These are phyloP conservation scores for Acanthosepion esculentum DNA, from an alignment of 2,888 invertebrate species.

Conservation along the genomic window DNA sequence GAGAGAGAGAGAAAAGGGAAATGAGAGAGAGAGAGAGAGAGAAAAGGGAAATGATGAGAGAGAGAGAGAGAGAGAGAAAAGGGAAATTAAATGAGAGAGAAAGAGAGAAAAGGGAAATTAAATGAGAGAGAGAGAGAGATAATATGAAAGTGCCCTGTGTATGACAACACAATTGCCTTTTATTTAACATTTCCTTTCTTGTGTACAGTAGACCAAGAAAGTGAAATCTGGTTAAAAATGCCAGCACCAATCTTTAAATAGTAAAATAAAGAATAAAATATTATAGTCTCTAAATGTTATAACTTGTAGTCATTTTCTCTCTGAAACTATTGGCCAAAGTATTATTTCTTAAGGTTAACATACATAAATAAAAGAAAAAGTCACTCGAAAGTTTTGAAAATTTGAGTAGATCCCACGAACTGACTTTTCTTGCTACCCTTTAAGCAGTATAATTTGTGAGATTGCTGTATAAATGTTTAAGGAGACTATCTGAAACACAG, in stretches of 20 bases:
- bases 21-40: fast-evolving
- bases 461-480: no score
- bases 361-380: no score
- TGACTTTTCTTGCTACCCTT: no score
- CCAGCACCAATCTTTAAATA: neutral
- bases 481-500: no score
- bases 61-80: neutral
- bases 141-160: neutral
- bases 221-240: neutral
- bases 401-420: no score
- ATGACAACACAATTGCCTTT: neutral
- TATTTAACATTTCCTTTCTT: neutral
- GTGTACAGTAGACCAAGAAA: neutral
- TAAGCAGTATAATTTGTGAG: no score
- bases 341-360: no score
- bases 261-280: neutral
- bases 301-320: neutral
- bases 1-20: neutral
- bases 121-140: neutral
- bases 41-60: neutral
- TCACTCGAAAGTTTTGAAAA: no score
- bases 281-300: neutral
- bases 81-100: neutral
- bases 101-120: neutral
- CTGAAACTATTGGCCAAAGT: no score